These are phyloP conservation scores for Ammodytes dubius DNA, from an alignment of 2,113 vertebrate genomes.

Conservation along the genomic window DNA sequence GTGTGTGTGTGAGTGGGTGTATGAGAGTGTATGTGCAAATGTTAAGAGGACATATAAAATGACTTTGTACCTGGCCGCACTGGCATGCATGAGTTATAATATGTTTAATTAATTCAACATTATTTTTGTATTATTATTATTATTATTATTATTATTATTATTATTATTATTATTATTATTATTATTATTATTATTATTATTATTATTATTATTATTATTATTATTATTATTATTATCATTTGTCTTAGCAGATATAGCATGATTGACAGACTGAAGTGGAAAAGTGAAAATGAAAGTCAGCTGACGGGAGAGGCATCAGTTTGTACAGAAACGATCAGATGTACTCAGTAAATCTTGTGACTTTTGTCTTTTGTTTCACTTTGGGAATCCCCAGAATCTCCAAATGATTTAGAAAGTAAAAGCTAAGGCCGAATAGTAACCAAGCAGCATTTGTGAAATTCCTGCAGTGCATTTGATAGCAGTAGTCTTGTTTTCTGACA, in stretches of 20 bases:
- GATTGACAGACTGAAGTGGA: neutral
- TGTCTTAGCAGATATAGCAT: neutral
- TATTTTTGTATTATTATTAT: no score
- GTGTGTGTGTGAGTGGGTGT: no score
- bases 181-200: no score
- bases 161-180: no score
- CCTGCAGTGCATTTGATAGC: neutral
- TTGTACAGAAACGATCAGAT: neutral
- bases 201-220: no score
- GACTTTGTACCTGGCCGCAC: neutral
- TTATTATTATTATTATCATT: neutral
- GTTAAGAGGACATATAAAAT: neutral
- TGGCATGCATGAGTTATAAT: neutral
- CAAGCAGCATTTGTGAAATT: neutral
- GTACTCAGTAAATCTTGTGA: neutral
- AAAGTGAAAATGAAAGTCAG: slow-evolving; percentile 43
- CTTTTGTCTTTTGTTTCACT: neutral
- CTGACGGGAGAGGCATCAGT: neutral
- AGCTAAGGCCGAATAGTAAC: neutral
- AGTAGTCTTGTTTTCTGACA: neutral
- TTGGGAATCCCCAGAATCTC: neutral
- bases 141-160: no score
- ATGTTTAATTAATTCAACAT: no score
- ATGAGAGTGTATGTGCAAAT: neutral
- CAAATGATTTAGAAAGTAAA: neutral